Evolutionary conservation across 2,888 invertebrate genomes (phyloP), one percentile per base, ranked within the genome.

Genomic region (Chironomus tentans): DNA sequence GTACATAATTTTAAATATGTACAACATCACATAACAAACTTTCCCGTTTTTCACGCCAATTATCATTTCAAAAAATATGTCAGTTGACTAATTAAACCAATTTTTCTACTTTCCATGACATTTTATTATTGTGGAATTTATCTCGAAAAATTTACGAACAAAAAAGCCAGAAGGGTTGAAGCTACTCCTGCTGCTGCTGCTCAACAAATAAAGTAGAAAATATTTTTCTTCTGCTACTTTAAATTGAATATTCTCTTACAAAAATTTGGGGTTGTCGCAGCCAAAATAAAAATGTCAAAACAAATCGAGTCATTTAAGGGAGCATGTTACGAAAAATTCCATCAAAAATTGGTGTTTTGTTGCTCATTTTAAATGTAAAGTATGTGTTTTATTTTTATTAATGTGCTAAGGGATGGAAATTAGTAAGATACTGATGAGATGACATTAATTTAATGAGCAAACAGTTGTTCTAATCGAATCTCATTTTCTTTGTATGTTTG

Each of bases 281-380:
- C 28, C 21, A 38, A 56, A 71, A 28, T 68, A 68, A 70, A 72
- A 72, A 62, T 72, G 61, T 72, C 72, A 72, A 62, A 72, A 72
- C 62, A 72, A 72, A 72, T 72, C 48, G 18, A 68, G 72, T 72
- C 72, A 72, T 72, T 72, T 72, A 72, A 24, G n/a, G 7, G 22
- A 50, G 22, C 46, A 56, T 56, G 38, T 38, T 38, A 38, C 38
- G 56, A 18, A 15, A n/a, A n/a, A n/a, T n/a, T n/a, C n/a, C n/a
- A n/a, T n/a, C n/a, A n/a, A 38, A 65, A 68, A 18, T 68, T 28
- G 68, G 38, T 68, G 68, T 56, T 56, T 56, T 56, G 7, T 56
- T 18, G 56, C n/a, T 15, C 7, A 56, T 18, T 56, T 56, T 18
- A 56, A 56, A 56, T 56, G 56, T 15, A 68, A 68, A 68, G 68